Evolutionary conservation across 2,113 vertebrate species (phyloP).

Genomic region (Dinomys branickii): DNA sequence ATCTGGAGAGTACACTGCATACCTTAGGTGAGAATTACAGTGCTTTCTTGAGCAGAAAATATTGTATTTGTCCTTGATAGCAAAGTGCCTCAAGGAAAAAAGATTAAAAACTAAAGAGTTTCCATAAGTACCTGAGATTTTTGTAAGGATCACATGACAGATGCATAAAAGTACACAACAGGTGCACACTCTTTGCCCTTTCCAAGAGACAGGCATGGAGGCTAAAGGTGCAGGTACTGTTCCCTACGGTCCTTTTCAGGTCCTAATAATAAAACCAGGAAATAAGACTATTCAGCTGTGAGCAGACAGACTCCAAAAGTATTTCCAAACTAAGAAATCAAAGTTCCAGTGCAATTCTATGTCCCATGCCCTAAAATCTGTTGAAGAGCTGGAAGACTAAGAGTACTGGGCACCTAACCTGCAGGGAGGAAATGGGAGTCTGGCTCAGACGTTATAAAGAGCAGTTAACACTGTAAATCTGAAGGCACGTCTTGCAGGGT

Average conservation of each 20-base stretch:
- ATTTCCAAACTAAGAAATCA: constrained; percentile 23
- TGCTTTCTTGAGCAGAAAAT: constrained; percentile 24
- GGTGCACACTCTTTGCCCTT: background rate
- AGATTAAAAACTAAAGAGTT: constrained; percentile 33
- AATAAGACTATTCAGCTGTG: background rate
- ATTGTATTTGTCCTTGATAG: background rate
- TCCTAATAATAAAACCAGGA: background rate
- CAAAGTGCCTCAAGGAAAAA: constrained; percentile 31
- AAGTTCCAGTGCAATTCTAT: constrained; percentile 36
- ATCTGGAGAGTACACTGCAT: background rate
- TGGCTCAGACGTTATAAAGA: background rate
- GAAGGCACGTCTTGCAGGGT: constrained; percentile 67
- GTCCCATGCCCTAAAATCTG: constrained; percentile 1
- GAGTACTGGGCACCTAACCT: background rate
- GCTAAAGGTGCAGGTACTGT: background rate
- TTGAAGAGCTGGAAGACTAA: constrained; percentile 21
- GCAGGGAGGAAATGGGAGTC: background rate
- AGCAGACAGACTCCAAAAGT: background rate
- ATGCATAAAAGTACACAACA: background rate
- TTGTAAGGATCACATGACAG: background rate
- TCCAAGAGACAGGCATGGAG: background rate
- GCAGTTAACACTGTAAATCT: background rate
- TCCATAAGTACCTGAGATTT: constrained; percentile 13
- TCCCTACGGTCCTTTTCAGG: background rate
- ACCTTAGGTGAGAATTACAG: constrained; percentile 12